Evolutionary conservation across 1,140 invertebrate species (phyloP).

Genomic region (Drosophila kanapiae): DNA sequence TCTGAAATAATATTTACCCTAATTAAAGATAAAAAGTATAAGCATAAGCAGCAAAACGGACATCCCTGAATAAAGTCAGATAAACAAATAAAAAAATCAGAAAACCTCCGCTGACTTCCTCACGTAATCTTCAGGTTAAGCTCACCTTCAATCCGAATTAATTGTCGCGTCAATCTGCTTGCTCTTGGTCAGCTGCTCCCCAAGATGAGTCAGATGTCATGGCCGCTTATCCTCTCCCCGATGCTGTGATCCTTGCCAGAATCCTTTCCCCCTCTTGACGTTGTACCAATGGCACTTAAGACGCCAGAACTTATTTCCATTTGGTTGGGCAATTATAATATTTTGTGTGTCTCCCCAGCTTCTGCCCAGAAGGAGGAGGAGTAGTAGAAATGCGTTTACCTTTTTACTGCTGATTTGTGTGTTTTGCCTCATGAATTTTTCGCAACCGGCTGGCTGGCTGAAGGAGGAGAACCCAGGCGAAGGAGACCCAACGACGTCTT

Average conservation of each 20-base stretch:
- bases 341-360: slow-evolving; percentile 56
- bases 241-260: neutral
- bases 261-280: slow-evolving; percentile 50
- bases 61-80: too few relatives aligned
- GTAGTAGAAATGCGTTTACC: slow-evolving; percentile 67
- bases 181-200: neutral
- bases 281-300: slow-evolving; percentile 73
- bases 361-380: neutral
- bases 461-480: slow-evolving; percentile 14
- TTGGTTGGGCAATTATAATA: slow-evolving; percentile 82
- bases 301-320: slow-evolving; percentile 83
- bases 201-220: slow-evolving; percentile 20
- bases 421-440: slow-evolving; percentile 76
- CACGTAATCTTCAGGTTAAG: neutral
- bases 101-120: neutral
- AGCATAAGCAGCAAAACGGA: neutral
- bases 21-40: neutral
- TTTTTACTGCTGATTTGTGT: slow-evolving; percentile 79
- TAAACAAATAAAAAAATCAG: neutral
- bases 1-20: too few relatives aligned
- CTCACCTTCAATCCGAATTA: slow-evolving; percentile 11
- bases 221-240: slow-evolving; percentile 36
- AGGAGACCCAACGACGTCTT: slow-evolving; percentile 67
- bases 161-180: slow-evolving; percentile 14
- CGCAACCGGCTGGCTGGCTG: slow-evolving; percentile 45